Base-by-base conservation (phyloP, 1,140 invertebrate species). In the Frieseomelitta varia region DNA sequence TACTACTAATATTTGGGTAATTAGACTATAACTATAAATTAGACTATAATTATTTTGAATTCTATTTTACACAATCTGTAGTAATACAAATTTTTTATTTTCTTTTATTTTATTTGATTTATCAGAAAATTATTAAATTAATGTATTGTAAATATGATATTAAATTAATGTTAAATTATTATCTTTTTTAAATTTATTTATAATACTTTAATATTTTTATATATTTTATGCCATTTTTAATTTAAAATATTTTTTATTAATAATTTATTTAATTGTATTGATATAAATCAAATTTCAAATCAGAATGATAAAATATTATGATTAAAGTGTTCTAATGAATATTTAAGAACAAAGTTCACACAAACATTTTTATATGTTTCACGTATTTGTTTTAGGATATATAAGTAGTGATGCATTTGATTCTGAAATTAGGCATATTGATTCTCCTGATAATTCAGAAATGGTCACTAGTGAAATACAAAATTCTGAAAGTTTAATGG, bases 371-470 rank as follows among this genome's bases (percentile, higher is more conserved):
- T 19, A 34, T 61, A 65, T 86, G 55, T 71, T 68, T 68, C 79
- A 85, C 88, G 87, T 77, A 93, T 90, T 73, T 79, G 86, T 94
- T 94, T 78, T 72, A 95, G 94, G 88, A 27, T 86, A 93, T 76
- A 92, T 92, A 94, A 92, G 93, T 81, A 94, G 93, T 39, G 94
- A 95, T 71, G 94, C 94, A 81, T 86, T 94, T 2, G 94, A 94
- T n/a, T 93, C 92, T 0, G 94, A 95, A 81, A 97, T 98, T 24
- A 96, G 96, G 19, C 97, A 98, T 89, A 97, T 97, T 68, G 97
- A 98, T 87, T 97, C 97, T 0, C 97, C 97, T 0, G 97, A 98
- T 94, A 96, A 96, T 65, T 97, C 97, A 1, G 97, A 98, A 76
- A 96, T 96, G 2, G 95, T 95, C 79, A 93, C 95, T 51, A 96